A percentile compares a stretch with the other conserved stretches of the same genome.
These are phyloP conservation scores for Vombatus ursinus DNA, from an alignment of 2,113 vertebrate species.

Conservation along the genomic window DNA sequence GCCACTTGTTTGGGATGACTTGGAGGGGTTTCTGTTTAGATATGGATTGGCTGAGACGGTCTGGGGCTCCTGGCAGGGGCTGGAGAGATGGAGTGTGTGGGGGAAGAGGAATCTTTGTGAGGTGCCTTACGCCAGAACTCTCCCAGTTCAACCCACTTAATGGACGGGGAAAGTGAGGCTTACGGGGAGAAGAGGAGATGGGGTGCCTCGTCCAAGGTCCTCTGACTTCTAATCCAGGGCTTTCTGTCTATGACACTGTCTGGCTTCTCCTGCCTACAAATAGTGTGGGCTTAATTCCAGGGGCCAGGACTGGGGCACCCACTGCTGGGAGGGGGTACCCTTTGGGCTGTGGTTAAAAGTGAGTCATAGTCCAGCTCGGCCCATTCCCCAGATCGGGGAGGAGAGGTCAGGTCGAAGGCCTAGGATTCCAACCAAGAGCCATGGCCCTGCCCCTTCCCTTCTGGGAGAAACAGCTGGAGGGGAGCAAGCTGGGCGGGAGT, in stretches of 20 bases:
- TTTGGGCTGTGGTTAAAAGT: background rate
- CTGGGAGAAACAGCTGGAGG: background rate
- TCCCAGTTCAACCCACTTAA: background rate
- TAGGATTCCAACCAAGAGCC: background rate
- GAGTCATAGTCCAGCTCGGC: background rate
- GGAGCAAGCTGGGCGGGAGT: background rate
- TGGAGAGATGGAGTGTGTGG: too few relatives aligned
- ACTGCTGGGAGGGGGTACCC: background rate
- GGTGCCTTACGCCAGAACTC: background rate
- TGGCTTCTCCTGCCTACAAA: background rate
- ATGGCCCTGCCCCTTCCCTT: background rate
- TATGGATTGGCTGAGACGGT: background rate
- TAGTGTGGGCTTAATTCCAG: background rate
- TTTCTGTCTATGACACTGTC: background rate
- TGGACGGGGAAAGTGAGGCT: background rate
- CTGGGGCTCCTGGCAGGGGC: background rate
- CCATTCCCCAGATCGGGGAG: background rate
- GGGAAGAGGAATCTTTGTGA: too few relatives aligned
- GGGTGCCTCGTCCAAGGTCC: too few relatives aligned
- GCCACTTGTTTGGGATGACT: background rate
- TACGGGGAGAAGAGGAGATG: background rate
- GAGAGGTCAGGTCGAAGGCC: background rate
- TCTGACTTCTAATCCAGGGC: background rate
- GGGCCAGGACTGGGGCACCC: background rate
- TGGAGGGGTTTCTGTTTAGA: background rate